phyloP scores from a whole-genome alignment of 2,888 invertebrate genomes.

The Clivina fossor region DNA sequence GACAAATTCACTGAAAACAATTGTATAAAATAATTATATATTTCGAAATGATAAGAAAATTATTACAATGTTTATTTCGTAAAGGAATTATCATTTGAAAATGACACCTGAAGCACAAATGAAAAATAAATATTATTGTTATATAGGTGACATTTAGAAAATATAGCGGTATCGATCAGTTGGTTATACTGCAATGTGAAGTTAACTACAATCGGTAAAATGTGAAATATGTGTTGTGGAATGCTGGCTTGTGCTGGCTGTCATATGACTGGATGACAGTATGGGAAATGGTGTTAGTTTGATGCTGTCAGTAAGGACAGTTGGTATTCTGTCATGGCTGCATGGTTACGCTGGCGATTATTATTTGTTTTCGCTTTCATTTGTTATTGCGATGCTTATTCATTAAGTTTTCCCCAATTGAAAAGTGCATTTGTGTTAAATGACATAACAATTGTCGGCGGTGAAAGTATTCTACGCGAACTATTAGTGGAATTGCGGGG shows the following conservation, averaged over 20 bases:
- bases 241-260: conserved; percentile 13
- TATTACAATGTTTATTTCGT: too few relatives aligned
- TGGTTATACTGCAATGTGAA: conserved; percentile 24
- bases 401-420: conserved; percentile 5
- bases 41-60: too few relatives aligned
- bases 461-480: conserved; percentile 5
- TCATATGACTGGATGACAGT: conserved; percentile 22
- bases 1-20: too few relatives aligned
- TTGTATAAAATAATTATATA: too few relatives aligned
- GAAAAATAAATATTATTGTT: too few relatives aligned
- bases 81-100: too few relatives aligned
- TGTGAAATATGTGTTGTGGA: conserved; percentile 8
- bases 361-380: conserved; percentile 29
- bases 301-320: conserved; percentile 22
- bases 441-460: conserved; percentile 1
- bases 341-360: conserved; percentile 26
- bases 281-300: conserved; percentile 18
- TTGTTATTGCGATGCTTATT: conserved; percentile 20
- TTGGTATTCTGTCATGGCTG: conserved; percentile 33
- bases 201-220: conserved; percentile 10
- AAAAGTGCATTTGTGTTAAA: conserved; percentile 9
- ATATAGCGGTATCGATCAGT: conserved; percentile 19
- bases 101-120: too few relatives aligned
- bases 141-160: too few relatives aligned
- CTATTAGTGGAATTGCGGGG: conserved; percentile 25